phyloP scores from a whole-genome alignment of 2,888 invertebrate genomes.

The Anthoptus insignis region DNA sequence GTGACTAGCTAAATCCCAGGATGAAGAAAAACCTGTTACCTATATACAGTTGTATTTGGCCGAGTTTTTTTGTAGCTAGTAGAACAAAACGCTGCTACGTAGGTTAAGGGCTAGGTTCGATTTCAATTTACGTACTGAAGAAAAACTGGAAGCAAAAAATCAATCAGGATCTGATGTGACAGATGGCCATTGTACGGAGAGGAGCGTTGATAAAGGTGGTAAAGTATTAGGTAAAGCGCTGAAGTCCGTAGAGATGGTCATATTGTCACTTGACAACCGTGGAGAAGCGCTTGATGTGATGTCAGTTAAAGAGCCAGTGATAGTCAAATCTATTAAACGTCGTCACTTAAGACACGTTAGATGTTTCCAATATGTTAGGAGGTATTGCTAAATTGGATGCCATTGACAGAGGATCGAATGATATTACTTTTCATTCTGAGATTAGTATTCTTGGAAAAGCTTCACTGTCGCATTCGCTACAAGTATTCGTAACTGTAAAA shows the following conservation, averaged over 20 bases:
- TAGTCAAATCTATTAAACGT: constrained; percentile 56
- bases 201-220: constrained; percentile 75
- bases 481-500: too few species aligned
- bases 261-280: constrained; percentile 78
- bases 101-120: constrained; percentile 59
- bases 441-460: too few species aligned
- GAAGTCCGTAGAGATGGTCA: constrained; percentile 71
- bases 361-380: neutral
- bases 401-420: neutral
- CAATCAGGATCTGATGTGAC: constrained; percentile 83
- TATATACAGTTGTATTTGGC: constrained; percentile 34
- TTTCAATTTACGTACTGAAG: constrained; percentile 44
- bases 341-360: neutral
- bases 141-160: constrained; percentile 76
- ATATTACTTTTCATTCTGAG: neutral
- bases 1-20: constrained; percentile 16
- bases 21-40: constrained; percentile 25
- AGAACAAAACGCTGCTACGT: constrained; percentile 29
- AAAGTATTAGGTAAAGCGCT: constrained; percentile 76
- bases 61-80: constrained; percentile 49
- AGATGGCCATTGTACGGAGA: constrained; percentile 73
- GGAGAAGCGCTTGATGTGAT: constrained; percentile 57
- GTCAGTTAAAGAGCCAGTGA: constrained; percentile 53
- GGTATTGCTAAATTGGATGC: too few species aligned
- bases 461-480: too few species aligned